Conservation (phyloP, 1,140 invertebrate genomes). For the Leptopilina clavipes region DNA sequence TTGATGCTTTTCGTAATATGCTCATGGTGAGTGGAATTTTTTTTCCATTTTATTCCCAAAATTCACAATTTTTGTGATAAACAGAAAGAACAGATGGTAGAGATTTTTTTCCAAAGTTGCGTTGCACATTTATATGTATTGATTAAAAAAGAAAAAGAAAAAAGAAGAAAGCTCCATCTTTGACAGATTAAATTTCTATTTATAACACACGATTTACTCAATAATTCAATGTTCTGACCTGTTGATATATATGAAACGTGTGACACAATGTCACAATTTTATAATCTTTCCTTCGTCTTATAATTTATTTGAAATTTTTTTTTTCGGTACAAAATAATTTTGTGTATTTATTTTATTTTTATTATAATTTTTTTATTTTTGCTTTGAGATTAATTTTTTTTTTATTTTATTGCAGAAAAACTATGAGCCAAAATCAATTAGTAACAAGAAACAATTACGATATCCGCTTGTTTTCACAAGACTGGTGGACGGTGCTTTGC, state of each 20-base stretch:
- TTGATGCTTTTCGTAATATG: constrained; percentile 73
- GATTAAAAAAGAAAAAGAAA: constrained; percentile 8
- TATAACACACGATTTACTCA: constrained; percentile 5
- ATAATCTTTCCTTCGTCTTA: neutral
- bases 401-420: constrained; percentile 60
- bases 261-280: neutral
- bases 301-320: neutral
- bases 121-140: neutral
- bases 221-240: constrained; percentile 4
- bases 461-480: constrained; percentile 85
- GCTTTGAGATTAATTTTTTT: neutral
- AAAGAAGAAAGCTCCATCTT: neutral
- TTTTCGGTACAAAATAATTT: no score
- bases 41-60: neutral
- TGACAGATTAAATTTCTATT: constrained; percentile 16
- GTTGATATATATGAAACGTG: neutral
- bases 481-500: constrained; percentile 87
- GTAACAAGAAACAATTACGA: constrained; percentile 64
- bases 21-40: constrained; percentile 69
- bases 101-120: neutral
- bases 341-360: neutral
- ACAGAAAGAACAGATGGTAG: constrained; percentile 10
- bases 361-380: neutral
- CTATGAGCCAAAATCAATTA: constrained; percentile 61
- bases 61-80: no score